Conservation (phyloP, 2,113 vertebrate species). For the Anarrhichthys ocellatus region DNA sequence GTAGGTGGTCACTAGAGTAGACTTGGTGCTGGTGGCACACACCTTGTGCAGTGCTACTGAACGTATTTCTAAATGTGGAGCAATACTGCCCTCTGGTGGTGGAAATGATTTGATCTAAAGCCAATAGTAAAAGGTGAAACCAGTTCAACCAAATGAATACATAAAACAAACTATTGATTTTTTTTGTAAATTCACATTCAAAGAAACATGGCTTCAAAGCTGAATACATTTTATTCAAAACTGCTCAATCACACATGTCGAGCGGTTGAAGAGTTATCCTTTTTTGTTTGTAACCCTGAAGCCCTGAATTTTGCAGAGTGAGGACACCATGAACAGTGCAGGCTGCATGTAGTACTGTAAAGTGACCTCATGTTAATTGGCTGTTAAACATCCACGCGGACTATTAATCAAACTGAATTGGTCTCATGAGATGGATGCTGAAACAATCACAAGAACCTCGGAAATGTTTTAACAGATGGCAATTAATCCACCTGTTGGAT, state of each 20-base stretch:
- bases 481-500: slow-evolving; percentile 2
- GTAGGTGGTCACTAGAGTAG: background rate
- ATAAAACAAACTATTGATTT: background rate
- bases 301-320: background rate
- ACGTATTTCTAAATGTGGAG: background rate
- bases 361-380: background rate
- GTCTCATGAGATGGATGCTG: background rate
- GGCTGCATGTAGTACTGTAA: background rate
- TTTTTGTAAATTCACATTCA: background rate
- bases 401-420: slow-evolving; percentile 17
- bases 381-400: background rate
- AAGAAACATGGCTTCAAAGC: background rate
- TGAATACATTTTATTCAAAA: background rate
- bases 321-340: background rate
- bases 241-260: background rate
- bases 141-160: background rate
- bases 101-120: background rate
- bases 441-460: background rate
- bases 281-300: background rate
- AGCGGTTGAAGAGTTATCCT: background rate
- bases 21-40: slow-evolving; percentile 4
- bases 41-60: background rate
- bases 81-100: slow-evolving; percentile 56
- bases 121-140: background rate
- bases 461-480: background rate